Conservation (phyloP, 2,113 vertebrate species). For the Pristiophorus japonicus region DNA sequence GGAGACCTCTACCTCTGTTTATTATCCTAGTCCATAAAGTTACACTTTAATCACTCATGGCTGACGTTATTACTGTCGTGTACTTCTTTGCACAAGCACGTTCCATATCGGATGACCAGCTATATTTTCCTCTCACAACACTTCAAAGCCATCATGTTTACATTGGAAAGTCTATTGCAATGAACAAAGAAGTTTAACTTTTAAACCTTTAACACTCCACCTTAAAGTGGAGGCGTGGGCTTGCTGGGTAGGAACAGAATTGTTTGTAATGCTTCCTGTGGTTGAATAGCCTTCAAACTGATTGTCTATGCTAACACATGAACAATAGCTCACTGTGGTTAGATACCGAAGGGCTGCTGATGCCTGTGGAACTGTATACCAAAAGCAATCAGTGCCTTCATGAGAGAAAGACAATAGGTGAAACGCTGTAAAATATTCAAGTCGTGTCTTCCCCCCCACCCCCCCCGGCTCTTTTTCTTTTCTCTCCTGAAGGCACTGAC, state of each 20-base stretch:
- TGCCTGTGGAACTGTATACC: background rate
- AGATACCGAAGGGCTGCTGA: background rate
- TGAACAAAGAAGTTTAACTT: too few species aligned
- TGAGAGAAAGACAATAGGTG: background rate
- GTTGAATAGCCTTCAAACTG: background rate
- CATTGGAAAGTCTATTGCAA: too few species aligned
- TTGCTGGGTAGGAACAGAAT: background rate
- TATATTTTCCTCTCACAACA: too few species aligned
- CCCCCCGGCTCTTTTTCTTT: background rate
- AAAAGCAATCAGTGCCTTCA: background rate
- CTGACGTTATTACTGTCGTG: too few species aligned
- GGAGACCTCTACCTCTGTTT: too few species aligned
- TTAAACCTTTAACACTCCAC: background rate
- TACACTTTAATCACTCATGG: too few species aligned
- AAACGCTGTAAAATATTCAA: background rate
- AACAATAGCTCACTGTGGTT: background rate
- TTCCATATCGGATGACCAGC: too few species aligned
- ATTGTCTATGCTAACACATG: background rate
- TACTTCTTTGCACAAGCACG: too few species aligned
- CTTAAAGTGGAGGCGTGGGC: background rate
- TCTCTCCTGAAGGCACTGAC: background rate
- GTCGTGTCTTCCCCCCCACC: background rate
- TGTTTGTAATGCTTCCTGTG: too few species aligned
- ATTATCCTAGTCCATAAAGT: too few species aligned
- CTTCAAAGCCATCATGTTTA: too few species aligned